These are phyloP conservation scores for Trichomycterus rosablanca DNA, from an alignment of 2,113 vertebrate species.

Conservation along the genomic window DNA sequence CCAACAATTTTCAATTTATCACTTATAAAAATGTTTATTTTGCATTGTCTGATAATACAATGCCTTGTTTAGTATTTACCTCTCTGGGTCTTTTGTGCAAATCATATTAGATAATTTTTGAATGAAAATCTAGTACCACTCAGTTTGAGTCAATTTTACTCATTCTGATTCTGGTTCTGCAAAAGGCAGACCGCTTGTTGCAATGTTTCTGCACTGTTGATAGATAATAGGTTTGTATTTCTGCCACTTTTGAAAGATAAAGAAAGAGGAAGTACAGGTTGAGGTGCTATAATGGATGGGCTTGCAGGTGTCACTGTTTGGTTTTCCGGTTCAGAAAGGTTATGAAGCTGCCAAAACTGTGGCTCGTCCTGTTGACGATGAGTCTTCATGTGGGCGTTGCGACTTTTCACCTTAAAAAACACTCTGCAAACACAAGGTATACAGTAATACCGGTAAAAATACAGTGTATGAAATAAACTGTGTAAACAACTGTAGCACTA, in stretches of 20 bases:
- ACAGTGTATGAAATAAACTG: background rate
- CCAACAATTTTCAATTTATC: too few species aligned
- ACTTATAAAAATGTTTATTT: too few species aligned
- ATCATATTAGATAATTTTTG: too few species aligned
- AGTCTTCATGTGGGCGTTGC: constrained; percentile 88
- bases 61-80: too few species aligned
- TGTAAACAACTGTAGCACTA: background rate
- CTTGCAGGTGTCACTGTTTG: constrained; percentile 16
- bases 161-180: constrained; percentile 6
- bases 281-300: constrained; percentile 17
- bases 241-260: background rate
- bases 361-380: constrained; percentile 82
- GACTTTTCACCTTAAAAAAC: constrained; percentile 87
- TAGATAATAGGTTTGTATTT: constrained; percentile 6
- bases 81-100: too few species aligned
- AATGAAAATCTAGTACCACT: too few species aligned
- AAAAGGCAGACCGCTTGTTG: background rate
- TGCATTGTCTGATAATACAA: too few species aligned
- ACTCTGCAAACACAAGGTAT: constrained; percentile 62
- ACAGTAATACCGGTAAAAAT: background rate
- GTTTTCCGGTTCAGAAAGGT: constrained; percentile 23
- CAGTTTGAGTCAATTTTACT: background rate
- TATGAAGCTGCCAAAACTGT: constrained; percentile 30
- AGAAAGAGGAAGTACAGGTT: constrained; percentile 12
- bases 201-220: constrained; percentile 1